Evolutionary conservation across 2,888 invertebrate species (phyloP), one percentile per base, ranked within the genome.

Genomic region (Cerastis leucographa): DNA sequence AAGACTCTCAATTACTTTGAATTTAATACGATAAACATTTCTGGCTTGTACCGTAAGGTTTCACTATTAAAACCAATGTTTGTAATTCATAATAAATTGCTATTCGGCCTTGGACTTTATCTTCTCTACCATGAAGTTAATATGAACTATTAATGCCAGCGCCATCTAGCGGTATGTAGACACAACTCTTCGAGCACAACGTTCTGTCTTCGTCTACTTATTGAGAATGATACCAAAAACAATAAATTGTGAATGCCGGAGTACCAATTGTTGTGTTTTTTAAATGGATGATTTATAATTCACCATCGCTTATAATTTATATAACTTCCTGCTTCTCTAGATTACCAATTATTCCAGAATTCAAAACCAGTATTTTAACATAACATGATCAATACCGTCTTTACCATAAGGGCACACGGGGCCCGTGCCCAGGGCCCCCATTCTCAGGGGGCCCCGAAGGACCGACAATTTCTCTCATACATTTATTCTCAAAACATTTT

Each of bases 21-120:
- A 49, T 65, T 62, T 54, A 35, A 19, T 44, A 35, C 14, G n/a
- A 51, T 14, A 40, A 42, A 25, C 19, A 35, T 56, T 67, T 71
- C 46, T 40, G 54, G 35, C 8, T 49, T 42, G 25, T 14, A 35
- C 22, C 22, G 35, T 76, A 61, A 76, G 59, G 42, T 81, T 78
- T 84, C 59, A 64, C 51, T 81, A 77, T 25, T 69, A 66, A 35
- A 70, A 14, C 12, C 42, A 71, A 65, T 69, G 44, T 81, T n/a
- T 65, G 40, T 68, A 65, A 69, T 68, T 49, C 46, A n/a, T 76
- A 62, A n/a, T n/a, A n/a, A n/a, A 78, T 73, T 70, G 61, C 54
- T 51, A 51, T 35, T 59, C 54, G 67, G 46, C 80, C 80, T 84
- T 84, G 80, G 65, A 70, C 61, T 70, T 66, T 70, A 78, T 61